phyloP scores from a whole-genome alignment of 2,797 vertebrate species.

The Siniperca undulata region DNA sequence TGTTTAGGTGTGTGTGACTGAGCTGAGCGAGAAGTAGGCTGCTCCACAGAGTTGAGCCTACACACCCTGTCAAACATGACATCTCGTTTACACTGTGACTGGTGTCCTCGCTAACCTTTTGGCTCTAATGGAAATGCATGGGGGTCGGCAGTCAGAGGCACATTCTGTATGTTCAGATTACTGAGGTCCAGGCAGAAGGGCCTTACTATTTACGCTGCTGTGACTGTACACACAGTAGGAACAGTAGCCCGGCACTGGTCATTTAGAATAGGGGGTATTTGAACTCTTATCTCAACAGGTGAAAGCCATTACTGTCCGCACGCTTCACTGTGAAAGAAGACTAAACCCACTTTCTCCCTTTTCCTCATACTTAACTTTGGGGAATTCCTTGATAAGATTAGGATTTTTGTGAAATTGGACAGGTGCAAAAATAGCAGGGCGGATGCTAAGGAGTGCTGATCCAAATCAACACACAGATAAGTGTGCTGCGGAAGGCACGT shows the following conservation, averaged over 20 bases:
- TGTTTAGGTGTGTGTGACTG: constrained; percentile 63
- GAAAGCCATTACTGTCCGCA: constrained; percentile 65
- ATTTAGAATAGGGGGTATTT: constrained; percentile 61
- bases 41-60: constrained; percentile 44
- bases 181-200: constrained; percentile 56
- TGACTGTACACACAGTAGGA: constrained; percentile 62
- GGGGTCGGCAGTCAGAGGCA: constrained; percentile 65
- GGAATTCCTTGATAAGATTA: constrained; percentile 69
- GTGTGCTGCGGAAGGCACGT: constrained; percentile 60
- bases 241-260: constrained; percentile 57
- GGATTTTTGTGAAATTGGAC: constrained; percentile 41
- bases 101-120: constrained; percentile 45
- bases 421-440: constrained; percentile 65
- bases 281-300: constrained; percentile 73
- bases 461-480: constrained; percentile 57
- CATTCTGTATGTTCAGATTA: constrained; percentile 71
- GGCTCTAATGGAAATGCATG: constrained; percentile 58
- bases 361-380: constrained; percentile 35
- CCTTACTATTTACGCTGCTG: constrained; percentile 64
- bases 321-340: constrained; percentile 60
- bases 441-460: constrained; percentile 56
- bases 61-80: constrained; percentile 74
- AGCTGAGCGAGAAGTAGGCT: constrained; percentile 24
- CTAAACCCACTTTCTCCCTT: constrained; percentile 29
- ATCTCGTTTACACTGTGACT: constrained; percentile 67